Evolutionary conservation across 2,113 vertebrate genomes (phyloP).

Genomic region (Odontesthes bonariensis): DNA sequence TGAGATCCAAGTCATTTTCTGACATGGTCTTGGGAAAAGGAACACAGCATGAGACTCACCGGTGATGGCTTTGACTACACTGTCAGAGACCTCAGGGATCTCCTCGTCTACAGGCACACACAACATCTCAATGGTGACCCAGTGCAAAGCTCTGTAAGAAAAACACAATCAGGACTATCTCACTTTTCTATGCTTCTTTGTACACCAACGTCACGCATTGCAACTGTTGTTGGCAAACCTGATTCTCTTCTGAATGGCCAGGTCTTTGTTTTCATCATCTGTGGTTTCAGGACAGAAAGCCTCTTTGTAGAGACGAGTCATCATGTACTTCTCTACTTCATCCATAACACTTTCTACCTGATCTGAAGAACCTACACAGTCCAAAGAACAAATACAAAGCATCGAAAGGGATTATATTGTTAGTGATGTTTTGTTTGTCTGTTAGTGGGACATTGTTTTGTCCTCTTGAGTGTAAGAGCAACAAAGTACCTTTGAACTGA

Average conservation of each 20-base stretch:
- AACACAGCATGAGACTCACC: conserved; percentile 73
- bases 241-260: conserved; percentile 93
- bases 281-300: conserved; percentile 96
- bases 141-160: conserved; percentile 88
- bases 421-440: background rate
- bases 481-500: conserved; percentile 89
- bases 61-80: conserved; percentile 97
- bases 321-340: conserved; percentile 95
- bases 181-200: background rate
- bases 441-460: too few species aligned
- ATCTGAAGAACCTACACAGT: conserved; percentile 86
- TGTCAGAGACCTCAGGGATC: conserved; percentile 93
- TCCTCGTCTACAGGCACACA: conserved; percentile 95
- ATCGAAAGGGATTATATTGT: background rate
- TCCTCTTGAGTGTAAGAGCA: background rate
- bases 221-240: conserved; percentile 77
- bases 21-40: background rate
- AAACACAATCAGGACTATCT: background rate
- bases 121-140: conserved; percentile 96
- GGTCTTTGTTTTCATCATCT: conserved; percentile 96
- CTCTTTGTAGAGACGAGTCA: conserved; percentile 94
- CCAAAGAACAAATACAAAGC: background rate
- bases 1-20: background rate
- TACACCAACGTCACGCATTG: too few species aligned
- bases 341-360: conserved; percentile 93